phyloP scores from a whole-genome alignment of 37 sponge, comb jelly and placozoan species.

The Oscarella lobularis region DNA sequence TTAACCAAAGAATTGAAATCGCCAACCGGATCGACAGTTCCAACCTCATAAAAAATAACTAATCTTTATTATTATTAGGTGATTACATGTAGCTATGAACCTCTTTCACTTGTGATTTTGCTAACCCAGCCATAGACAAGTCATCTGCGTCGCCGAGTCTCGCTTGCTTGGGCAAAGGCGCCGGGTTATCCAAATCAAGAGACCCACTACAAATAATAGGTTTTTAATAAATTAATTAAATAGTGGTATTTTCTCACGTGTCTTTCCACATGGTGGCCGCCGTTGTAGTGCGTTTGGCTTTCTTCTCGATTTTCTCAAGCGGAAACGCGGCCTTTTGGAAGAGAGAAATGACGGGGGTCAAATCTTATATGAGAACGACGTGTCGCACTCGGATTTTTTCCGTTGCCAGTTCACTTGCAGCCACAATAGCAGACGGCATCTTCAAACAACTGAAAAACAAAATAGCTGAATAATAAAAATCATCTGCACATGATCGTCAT shows the following conservation, averaged over 20 bases:
- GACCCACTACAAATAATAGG: too few species aligned
- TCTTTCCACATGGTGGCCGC: constrained; percentile 55
- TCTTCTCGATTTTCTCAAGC: constrained; percentile 35
- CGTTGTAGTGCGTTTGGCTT: constrained; percentile 9
- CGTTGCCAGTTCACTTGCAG: too few species aligned
- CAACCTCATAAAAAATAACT: too few species aligned
- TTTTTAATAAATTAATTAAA: not conserved
- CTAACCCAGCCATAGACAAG: constrained; percentile 63
- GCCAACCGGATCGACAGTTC: constrained; percentile 70
- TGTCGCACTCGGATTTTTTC: not conserved
- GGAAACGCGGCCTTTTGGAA: constrained; percentile 56
- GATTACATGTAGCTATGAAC: constrained; percentile 17
- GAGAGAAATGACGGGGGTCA: not conserved
- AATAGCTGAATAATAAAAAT: too few species aligned
- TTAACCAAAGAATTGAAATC: constrained; percentile 42
- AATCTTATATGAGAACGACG: not conserved
- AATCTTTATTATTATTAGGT: too few species aligned
- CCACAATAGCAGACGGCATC: too few species aligned
- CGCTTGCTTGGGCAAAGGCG: constrained; percentile 1
- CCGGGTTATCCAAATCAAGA: constrained; percentile 38
- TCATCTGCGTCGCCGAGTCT: constrained; percentile 22
- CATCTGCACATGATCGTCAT: not conserved
- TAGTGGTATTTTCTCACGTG: constrained; percentile 14
- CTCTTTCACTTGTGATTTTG: constrained; percentile 56
- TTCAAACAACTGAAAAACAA: too few species aligned